phyloP scores from a whole-genome alignment of 2,888 invertebrate species.

The Cantharis rustica region DNA sequence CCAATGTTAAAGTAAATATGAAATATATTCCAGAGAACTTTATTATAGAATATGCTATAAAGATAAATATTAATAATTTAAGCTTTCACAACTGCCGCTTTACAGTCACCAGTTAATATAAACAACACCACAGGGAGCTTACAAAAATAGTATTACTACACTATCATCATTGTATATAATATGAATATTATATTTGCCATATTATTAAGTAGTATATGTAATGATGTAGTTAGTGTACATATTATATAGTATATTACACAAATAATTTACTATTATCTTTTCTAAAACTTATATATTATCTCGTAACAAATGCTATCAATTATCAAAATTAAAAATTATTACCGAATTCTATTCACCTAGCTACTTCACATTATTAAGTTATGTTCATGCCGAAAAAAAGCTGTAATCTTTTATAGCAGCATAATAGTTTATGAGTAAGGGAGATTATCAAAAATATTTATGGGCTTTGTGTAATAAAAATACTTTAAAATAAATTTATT shows the following conservation, averaged over 20 bases:
- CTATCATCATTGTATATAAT: neutral
- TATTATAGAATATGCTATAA: neutral
- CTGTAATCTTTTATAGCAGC: neutral
- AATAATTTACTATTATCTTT: neutral
- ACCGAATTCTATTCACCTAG: neutral
- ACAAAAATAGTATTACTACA: neutral
- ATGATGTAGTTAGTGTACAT: neutral
- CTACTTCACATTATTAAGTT: neutral
- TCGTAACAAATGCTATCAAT: neutral
- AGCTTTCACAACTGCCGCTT: neutral
- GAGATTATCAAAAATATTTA: neutral
- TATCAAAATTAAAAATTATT: neutral
- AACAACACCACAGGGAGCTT: neutral
- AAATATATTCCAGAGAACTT: neutral
- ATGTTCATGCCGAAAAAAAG: neutral
- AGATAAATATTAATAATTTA: neutral
- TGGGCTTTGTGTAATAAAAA: neutral
- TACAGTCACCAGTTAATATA: neutral
- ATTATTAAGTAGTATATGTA: neutral
- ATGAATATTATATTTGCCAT: neutral
- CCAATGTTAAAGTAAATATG: neutral
- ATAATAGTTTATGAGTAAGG: neutral
- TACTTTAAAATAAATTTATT: neutral
- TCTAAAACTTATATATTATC: neutral
- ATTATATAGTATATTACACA: neutral